Evolutionary conservation across 2,113 vertebrate species (phyloP), one percentile per base, ranked within the genome.

Genomic region (Carassius carassius): DNA sequence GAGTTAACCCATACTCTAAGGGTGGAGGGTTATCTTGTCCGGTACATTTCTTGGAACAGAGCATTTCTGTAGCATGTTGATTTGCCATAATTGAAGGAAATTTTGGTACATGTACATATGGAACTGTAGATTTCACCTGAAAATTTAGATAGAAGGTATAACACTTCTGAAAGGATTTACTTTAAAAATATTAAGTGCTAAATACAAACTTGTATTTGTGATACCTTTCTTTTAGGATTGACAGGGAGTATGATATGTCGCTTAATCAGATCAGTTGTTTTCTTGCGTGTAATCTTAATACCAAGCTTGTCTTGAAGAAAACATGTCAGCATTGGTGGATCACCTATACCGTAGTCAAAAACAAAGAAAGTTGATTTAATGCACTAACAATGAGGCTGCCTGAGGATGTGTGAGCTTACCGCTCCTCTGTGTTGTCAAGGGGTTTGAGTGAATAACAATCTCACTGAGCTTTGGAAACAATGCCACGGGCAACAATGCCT

Each of bases 401-500:
- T 0, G 5, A 69, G n/a, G 17, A 11, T 21, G 44, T 41, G 44
- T 49, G 29, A 29, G 58, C n/a, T 85, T 94, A 97, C 96, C 95
- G 23, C 91, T 94, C 17, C 87, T 93, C 23, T 78, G 90, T 8
- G 90, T 92, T 84, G 93, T 94, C 72, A 97, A 87, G 17, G 96
- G 96, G 91, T 97, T 97, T 89, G 94, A 94, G 74, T 94, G 90
- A 79, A 97, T 95, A 5, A 94, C 89, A 21, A 97, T 91, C 88
- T 97, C 94, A 12, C 72, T 85, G 80, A 97, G 95, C 37, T 88
- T 91, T 0, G 94, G 96, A 89, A 97, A 96, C 81, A 96, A 92
- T 85, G 95, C 94, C 17, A 89, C 93, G 0, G 96, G 93, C 73
- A 97, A 73, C 85, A 97, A 74, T 0, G 94, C 94, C 70, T 96